Evolutionary conservation across 2,888 invertebrate species (phyloP), one percentile per base, ranked within the genome.

Genomic region (Neocrepidodera transversa): DNA sequence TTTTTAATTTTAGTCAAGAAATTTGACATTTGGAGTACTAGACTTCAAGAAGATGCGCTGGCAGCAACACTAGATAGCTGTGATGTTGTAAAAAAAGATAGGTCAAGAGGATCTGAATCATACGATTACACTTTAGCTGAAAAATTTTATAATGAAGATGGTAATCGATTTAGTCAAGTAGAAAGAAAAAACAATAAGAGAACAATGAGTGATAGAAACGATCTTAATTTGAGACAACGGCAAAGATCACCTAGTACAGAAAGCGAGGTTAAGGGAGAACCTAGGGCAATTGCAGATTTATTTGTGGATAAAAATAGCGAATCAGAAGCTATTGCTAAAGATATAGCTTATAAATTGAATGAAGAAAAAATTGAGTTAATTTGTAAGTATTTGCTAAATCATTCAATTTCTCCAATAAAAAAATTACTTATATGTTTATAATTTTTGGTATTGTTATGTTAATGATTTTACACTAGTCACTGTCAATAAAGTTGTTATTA

Each of bases 1-100:
- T 40, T 40, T 16, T 10, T 17, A 8, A 6, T 42, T 42, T 42
- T 42, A 26, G 45, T 26, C 14, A 88, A 87, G 57, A 89, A 89
- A 77, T 92, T 92, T 73, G 90, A 90, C 77, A 85, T 93, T 65
- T 94, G 93, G 93, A 82, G 84, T 66, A 80, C 81, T 1, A 83
- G 84, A 63, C 78, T 84, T n/a, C 87, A 92, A 81, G 93, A 93
- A 75, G 92, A 93, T 67, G 83, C 89, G 0, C 79, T 94, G 50
- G 88, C 90, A 18, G 90, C 92, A 74, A 88, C 91, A 69, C 84
- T 94, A 80, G 38, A 30, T 45, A 86, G 87, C 8, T 91, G 91
- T 79, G 91, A 89, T 78, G 92, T 93, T 7, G 86, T 87, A 72
- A 84, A 80, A 78, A 86, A 82, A 75, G 84, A 83, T 77, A 88